phyloP scores from a whole-genome alignment of 1,140 invertebrate genomes.

The Drosophila neocordata region DNA sequence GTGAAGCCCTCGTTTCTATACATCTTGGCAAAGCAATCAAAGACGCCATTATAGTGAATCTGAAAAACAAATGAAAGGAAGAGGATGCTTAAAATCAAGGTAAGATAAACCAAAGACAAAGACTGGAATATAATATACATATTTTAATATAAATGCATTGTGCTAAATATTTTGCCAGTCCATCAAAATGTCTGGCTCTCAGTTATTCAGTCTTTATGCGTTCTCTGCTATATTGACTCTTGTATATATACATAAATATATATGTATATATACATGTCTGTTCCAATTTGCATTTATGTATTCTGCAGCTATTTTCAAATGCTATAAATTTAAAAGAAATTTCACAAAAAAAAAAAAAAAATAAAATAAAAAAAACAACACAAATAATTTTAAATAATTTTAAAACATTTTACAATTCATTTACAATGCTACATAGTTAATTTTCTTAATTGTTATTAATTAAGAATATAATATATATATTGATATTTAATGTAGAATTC shows the following conservation, averaged over 20 bases:
- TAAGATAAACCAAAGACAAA: neutral
- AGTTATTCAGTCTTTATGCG: constrained; percentile 13
- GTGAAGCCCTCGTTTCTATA: constrained; percentile 91
- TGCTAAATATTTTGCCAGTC: neutral
- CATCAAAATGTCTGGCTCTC: neutral
- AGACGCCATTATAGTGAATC: constrained; percentile 89
- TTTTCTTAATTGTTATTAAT: too few relatives aligned
- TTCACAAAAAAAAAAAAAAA: neutral
- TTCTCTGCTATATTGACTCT: constrained; percentile 1
- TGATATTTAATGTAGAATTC: too few relatives aligned
- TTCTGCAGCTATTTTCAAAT: constrained; percentile 48
- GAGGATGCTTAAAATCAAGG: neutral
- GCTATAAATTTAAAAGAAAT: constrained; percentile 4
- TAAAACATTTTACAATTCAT: neutral
- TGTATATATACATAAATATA: constrained; percentile 1
- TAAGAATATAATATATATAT: too few relatives aligned
- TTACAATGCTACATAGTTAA: too few relatives aligned
- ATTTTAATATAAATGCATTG: neutral
- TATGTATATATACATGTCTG: neutral
- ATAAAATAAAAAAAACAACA: too few relatives aligned
- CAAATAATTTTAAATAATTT: neutral
- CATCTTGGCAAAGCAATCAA: constrained; percentile 95
- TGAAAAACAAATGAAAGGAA: constrained; percentile 20
- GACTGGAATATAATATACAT: neutral
- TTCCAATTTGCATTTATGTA: constrained; percentile 23